Base-by-base conservation (phyloP, 2,113 vertebrate genomes). In the Penelope pileata region DNA sequence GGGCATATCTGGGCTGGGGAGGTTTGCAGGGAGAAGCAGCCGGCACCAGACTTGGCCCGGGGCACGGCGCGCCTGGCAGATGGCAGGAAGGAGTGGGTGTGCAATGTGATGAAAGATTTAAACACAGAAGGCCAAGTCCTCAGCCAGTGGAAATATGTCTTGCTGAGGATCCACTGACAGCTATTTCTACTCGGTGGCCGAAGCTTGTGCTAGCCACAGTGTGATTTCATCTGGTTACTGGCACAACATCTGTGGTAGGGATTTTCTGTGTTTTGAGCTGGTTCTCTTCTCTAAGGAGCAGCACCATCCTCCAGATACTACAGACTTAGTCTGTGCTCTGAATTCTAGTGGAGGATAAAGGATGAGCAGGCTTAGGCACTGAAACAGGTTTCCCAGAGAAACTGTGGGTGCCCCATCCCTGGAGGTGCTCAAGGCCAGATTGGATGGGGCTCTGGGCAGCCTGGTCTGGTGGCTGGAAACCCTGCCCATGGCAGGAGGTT, bases 111-210 rank as follows among this genome's bases (percentile, higher is more conserved):
- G 78, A 38, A 18, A 68, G 91, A 79, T 89, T 88, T 29, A 63
- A 89, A 95, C 92, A 93, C 96, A 97, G 69, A 72, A 91, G 92
- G 91, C 89, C 91, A 48, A 22, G 60, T 95, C 81, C 80, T 83
- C 94, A 94, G 91, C 80, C 94, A 66, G 84, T 86, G 86, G 80
- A 89, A 82, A n/a, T 21, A 74, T 8, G 73, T 34, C 51, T 82
- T 75, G 13, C 51, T 0, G 24, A 12, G 64, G 64, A 75, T n/a
- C 68, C 9, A 19, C 83, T 45, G 80, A 56, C 80, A 86, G 76
- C 68, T 54, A 40, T 14, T 22, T 34, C 64, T 30, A 21, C 4
- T n/a, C 0, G 1, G 60, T 94, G 95, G 79, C 88, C 51, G 68
- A 68, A 85, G 69, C 60, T 48, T 30, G 91, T 79, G 91, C 40